These are phyloP conservation scores for Eulithis testata DNA, from an alignment of 2,888 invertebrate species.

Conservation along the genomic window DNA sequence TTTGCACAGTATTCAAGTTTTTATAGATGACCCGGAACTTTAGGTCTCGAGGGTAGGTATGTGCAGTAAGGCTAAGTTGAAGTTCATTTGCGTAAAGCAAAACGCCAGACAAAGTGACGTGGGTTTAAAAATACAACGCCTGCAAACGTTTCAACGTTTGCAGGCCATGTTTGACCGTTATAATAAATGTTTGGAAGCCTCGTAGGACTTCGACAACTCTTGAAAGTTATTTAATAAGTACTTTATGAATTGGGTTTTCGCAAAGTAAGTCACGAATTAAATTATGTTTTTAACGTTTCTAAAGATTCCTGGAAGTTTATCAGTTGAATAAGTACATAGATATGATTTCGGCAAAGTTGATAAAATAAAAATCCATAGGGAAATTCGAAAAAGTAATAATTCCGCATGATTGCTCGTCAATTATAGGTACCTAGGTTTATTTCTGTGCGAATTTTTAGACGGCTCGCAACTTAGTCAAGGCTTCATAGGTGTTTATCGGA, in stretches of 20 bases:
- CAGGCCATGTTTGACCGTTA: conserved; percentile 42
- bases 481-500: too few relatives aligned
- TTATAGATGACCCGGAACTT: too few relatives aligned
- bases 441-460: too few relatives aligned
- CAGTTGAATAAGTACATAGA: neutral
- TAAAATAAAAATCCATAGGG: neutral
- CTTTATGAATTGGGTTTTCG: conserved; percentile 18
- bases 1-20: too few relatives aligned
- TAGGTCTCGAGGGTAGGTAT: too few relatives aligned
- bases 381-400: neutral
- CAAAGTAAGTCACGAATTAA: conserved; percentile 25
- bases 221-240: conserved; percentile 28
- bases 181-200: conserved; percentile 39
- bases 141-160: conserved; percentile 43
- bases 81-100: neutral
- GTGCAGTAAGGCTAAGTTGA: neutral
- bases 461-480: too few relatives aligned
- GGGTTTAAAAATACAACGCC: conserved; percentile 11
- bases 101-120: neutral
- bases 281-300: conserved; percentile 10
- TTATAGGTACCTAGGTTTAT: neutral
- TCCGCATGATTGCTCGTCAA: neutral
- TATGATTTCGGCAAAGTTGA: neutral
- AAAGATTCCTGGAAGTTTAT: neutral
- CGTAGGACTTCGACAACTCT: conserved; percentile 23